These are phyloP conservation scores for Phalacrocorax carbo DNA, from an alignment of 2,113 vertebrate genomes.

Conservation along the genomic window DNA sequence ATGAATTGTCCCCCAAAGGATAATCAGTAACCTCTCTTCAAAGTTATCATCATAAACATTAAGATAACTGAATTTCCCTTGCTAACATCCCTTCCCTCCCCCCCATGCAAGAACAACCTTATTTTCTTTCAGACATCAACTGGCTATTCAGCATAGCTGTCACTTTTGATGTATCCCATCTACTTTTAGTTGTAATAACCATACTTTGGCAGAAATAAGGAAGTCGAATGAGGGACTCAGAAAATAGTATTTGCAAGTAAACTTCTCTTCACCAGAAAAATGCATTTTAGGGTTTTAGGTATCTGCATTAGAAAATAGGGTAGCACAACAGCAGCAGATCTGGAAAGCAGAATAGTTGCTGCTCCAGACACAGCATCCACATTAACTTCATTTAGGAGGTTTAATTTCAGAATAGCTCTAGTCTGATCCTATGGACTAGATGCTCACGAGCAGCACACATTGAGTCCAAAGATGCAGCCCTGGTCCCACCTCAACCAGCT, in stretches of 20 bases:
- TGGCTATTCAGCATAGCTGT: neutral
- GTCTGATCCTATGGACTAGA: neutral
- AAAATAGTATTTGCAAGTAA: neutral
- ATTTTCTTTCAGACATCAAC: neutral
- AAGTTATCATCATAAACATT: neutral
- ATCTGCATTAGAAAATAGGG: neutral
- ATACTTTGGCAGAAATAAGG: neutral
- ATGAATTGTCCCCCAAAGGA: neutral
- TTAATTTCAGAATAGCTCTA: neutral
- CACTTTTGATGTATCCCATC: neutral
- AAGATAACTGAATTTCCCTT: neutral
- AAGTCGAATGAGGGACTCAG: neutral
- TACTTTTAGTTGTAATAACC: neutral
- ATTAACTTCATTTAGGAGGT: neutral
- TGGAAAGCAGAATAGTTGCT: neutral
- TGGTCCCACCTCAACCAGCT: neutral
- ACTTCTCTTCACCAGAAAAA: neutral
- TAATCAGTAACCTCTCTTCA: neutral
- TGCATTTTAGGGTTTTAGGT: neutral
- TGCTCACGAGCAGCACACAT: neutral
- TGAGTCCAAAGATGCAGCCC: neutral
- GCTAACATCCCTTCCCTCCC: neutral
- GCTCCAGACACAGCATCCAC: neutral
- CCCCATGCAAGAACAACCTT: neutral
- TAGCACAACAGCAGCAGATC: neutral